Evolutionary conservation across 1,140 invertebrate genomes (phyloP).

Genomic region (Popillia japonica): DNA sequence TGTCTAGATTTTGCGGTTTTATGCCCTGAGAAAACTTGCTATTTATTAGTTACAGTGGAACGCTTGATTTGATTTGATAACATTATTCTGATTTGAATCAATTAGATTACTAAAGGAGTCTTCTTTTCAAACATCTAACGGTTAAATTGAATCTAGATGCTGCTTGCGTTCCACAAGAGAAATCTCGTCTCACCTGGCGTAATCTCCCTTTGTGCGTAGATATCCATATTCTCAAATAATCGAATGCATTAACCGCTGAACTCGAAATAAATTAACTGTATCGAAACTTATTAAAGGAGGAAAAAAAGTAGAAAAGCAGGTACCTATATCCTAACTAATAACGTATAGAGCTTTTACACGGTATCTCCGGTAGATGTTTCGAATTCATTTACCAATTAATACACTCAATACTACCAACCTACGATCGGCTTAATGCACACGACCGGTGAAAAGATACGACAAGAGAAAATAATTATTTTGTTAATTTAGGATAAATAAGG

Average conservation of each 20-base stretch:
- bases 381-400: conserved; percentile 19
- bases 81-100: too few relatives aligned
- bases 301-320: neutral
- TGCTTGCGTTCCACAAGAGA: neutral
- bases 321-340: neutral
- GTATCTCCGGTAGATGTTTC: neutral
- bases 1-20: too few relatives aligned
- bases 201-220: too few relatives aligned
- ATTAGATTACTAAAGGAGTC: too few relatives aligned
- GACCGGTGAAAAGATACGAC: neutral
- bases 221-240: neutral
- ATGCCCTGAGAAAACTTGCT: too few relatives aligned
- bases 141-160: too few relatives aligned
- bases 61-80: too few relatives aligned
- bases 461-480: conserved; percentile 26
- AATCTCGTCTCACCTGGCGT: neutral
- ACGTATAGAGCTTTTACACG: neutral
- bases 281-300: neutral
- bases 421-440: neutral
- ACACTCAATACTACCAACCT: conserved; percentile 2
- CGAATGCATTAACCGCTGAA: conserved; percentile 10
- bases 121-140: too few relatives aligned
- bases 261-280: neutral
- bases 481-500: conserved; percentile 25
- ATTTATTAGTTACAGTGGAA: too few relatives aligned